Evolutionary conservation across 2,113 vertebrate genomes (phyloP).

Genomic region (Cheilinus undulatus): DNA sequence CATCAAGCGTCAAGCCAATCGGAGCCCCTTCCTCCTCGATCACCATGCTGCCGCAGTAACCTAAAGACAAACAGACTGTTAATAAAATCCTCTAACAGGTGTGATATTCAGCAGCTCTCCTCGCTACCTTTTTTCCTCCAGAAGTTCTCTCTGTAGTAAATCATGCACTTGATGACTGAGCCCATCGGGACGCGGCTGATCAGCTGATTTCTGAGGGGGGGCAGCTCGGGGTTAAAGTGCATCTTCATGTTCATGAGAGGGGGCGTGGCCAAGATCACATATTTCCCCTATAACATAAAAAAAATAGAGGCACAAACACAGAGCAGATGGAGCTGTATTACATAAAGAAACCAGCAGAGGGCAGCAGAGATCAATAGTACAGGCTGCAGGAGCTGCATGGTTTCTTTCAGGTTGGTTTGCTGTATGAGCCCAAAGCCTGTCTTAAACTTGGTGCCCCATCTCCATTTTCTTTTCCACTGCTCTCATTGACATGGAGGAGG

Average conservation of each 20-base stretch:
- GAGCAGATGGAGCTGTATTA: not conserved
- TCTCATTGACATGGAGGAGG: no score
- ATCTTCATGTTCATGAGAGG: conserved; percentile 92
- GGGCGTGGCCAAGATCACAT: conserved; percentile 91
- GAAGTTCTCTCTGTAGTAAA: conserved; percentile 96
- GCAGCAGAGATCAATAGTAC: conserved; percentile 33
- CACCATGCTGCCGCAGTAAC: conserved; percentile 94
- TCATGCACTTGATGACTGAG: conserved; percentile 97
- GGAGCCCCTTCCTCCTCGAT: conserved; percentile 95
- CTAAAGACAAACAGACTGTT: conserved; percentile 70
- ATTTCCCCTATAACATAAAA: conserved; percentile 84
- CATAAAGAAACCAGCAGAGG: conserved; percentile 28
- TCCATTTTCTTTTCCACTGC: no score
- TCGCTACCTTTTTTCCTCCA: conserved; percentile 92
- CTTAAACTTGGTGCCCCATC: no score
- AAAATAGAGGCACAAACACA: not conserved
- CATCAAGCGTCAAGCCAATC: conserved; percentile 92
- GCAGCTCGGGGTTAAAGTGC: conserved; percentile 93
- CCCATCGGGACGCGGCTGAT: conserved; percentile 94
- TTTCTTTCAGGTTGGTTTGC: not conserved
- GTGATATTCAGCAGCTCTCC: not conserved
- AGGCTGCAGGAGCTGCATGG: not conserved
- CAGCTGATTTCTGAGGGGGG: conserved; percentile 93
- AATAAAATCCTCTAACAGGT: not conserved
- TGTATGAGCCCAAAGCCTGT: no score